Conservation (phyloP, 1,140 invertebrate species). For the Brachionus sp. region DNA sequence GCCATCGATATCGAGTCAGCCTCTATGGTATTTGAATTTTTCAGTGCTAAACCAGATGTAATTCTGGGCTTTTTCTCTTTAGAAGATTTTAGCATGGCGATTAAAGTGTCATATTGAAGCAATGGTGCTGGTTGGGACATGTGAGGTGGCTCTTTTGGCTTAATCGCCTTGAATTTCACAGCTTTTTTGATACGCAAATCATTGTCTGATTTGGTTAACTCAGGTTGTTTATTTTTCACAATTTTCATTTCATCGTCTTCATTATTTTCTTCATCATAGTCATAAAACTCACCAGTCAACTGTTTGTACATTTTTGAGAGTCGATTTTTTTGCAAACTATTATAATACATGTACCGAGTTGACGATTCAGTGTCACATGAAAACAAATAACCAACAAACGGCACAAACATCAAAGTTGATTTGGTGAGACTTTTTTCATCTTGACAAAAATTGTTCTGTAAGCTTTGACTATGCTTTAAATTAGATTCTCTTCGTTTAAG, state of each 20-base stretch:
- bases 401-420: constrained; percentile 26
- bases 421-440: not conserved
- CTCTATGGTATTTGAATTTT: constrained; percentile 5
- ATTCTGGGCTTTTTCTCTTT: not conserved
- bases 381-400: constrained; percentile 27
- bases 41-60: not conserved
- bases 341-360: constrained; percentile 29
- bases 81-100: constrained; percentile 33
- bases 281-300: not conserved
- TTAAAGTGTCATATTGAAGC: constrained; percentile 18
- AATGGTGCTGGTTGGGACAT: not conserved
- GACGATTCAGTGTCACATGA: constrained; percentile 36
- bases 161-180: not conserved
- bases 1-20: constrained; percentile 24
- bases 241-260: not conserved
- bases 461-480: not conserved
- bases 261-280: not conserved
- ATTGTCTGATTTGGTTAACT: not conserved
- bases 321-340: constrained; percentile 10
- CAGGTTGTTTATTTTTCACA: not conserved
- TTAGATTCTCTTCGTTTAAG: constrained; percentile 28
- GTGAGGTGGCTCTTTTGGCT: not conserved
- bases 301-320: not conserved
- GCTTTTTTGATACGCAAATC: constrained; percentile 30
- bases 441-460: not conserved